These are phyloP conservation scores for Trissolcus basalis DNA, from an alignment of 1,140 invertebrate genomes.

Conservation along the genomic window DNA sequence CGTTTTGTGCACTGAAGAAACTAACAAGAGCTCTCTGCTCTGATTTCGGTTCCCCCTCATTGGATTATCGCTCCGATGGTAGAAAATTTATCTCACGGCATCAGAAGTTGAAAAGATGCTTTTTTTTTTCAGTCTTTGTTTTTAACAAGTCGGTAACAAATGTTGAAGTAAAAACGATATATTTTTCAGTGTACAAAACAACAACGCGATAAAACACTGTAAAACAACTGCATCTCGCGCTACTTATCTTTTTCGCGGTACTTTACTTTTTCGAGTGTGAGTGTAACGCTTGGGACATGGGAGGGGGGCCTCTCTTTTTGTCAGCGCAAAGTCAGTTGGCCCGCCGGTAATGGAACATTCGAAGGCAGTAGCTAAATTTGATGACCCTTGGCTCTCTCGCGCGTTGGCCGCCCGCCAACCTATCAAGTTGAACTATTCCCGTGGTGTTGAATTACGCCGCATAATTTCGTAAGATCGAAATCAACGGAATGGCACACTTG, in stretches of 20 bases:
- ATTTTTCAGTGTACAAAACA: not conserved
- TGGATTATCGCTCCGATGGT: no score
- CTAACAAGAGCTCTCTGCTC: no score
- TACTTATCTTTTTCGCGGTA: not conserved
- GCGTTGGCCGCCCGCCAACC: constrained; percentile 22
- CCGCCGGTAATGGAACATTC: constrained; percentile 2
- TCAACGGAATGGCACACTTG: constrained; percentile 1
- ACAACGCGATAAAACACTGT: not conserved
- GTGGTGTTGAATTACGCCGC: constrained; percentile 13
- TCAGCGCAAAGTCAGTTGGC: no score
- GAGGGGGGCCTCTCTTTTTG: no score
- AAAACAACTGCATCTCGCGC: not conserved
- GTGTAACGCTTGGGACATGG: no score
- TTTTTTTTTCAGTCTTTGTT: no score
- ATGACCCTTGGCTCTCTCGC: constrained; percentile 16
- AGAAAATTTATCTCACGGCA: no score
- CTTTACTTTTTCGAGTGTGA: not conserved
- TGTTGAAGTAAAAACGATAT: no score
- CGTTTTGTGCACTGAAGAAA: no score
- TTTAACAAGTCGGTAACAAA: no score
- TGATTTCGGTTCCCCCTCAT: no score
- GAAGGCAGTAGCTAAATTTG: constrained; percentile 6
- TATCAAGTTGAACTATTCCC: constrained; percentile 14
- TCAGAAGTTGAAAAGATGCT: no score
- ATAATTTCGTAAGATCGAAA: constrained; percentile 6